Base-by-base conservation (phyloP, 1,140 invertebrate species). In the Drosophila pruinosa region DNA sequence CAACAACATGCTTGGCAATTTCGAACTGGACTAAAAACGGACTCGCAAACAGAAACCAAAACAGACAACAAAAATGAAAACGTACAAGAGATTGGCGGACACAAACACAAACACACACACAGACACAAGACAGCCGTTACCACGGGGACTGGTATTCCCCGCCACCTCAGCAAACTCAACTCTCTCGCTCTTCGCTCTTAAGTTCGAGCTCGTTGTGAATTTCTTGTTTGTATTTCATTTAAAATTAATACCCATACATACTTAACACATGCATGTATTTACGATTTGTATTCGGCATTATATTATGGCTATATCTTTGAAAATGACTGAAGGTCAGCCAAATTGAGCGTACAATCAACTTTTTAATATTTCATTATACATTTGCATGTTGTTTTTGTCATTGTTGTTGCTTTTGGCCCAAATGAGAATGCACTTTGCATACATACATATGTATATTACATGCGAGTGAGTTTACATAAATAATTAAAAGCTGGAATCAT, bases 11-110 rank as follows among this genome's bases (percentile, higher is more conserved):
- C 61, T 74, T 79, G 81, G 80, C 81, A 80, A 85, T 85, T 85
- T 86, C 63, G 70, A 85, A 85, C 80, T 85, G 80, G 77, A 85
- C 80, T 85, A 85, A 85, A 83, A 85, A 85, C 73, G 63, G 80
- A 86, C 81, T 67, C 75, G 43, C 57, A 48, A 59, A 75, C 72
- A 80, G 62, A 79, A 61, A 79, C 64, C 65, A 79, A 82, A 74
- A 48, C 75, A 76, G 36, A 70, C 54, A 59, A 17, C 38, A 65
- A 47, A 34, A 72, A 45, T 34, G 58, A 52, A 53, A 53, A 57
- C 45, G 26, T 52, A 52, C 19, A 69, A 38, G 21, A 47, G 56
- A 59, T 47, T 24, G 56, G 28, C 19, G 38, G 22, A 31, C 53
- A 28, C 22, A 56, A 22, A 39, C 12, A 62, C n/a, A n/a, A n/a